These are phyloP conservation scores for Cataglyphis rosenhaueri DNA, from an alignment of 2,888 invertebrate genomes.

Conservation along the genomic window DNA sequence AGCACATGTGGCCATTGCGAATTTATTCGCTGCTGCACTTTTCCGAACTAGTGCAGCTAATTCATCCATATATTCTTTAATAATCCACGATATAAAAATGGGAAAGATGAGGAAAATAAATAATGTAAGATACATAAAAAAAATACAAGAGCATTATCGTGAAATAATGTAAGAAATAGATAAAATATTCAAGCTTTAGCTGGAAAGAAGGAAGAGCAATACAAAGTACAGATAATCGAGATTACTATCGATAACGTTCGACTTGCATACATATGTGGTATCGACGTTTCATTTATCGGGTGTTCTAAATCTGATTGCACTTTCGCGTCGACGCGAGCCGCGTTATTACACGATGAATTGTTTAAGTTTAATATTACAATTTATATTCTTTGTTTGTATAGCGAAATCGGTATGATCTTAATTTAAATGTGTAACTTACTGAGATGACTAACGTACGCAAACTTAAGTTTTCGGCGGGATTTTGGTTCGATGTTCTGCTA, in stretches of 20 bases:
- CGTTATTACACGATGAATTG: constrained; percentile 9
- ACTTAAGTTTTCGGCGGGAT: constrained; percentile 67
- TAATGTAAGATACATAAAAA: too few species aligned
- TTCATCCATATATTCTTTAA: too few species aligned
- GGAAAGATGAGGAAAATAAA: too few species aligned
- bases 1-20: too few species aligned
- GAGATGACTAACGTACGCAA: constrained; percentile 74
- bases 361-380: constrained; percentile 25
- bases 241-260: constrained; percentile 8
- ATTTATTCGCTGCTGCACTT: too few species aligned
- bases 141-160: too few species aligned
- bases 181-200: not conserved
- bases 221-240: not conserved
- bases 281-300: constrained; percentile 10
- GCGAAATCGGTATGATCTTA: too few species aligned
- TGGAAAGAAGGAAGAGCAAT: not conserved
- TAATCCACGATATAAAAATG: too few species aligned
- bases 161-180: not conserved
- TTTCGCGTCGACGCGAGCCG: constrained; percentile 13
- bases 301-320: not conserved
- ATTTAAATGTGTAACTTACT: constrained; percentile 42
- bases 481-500: constrained; percentile 80
- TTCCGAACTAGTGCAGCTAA: too few species aligned
- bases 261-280: not conserved
- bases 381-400: constrained; percentile 3